These are phyloP conservation scores for Aurelia coerulea DNA, from an alignment of 30 jellyfish, hydroid and myxozoan species.

Conservation along the genomic window DNA sequence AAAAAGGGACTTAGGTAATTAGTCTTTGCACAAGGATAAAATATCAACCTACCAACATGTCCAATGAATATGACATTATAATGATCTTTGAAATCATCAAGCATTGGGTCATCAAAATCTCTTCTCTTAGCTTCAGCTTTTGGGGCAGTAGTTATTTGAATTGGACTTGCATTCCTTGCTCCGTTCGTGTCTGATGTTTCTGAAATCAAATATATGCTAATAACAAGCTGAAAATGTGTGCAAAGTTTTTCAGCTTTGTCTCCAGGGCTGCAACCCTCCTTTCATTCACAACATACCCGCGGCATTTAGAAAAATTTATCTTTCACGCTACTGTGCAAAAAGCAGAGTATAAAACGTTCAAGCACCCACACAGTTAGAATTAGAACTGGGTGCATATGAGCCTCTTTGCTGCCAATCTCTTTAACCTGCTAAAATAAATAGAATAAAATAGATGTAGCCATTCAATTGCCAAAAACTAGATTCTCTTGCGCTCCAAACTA, in stretches of 20 bases:
- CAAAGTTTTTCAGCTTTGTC: background rate
- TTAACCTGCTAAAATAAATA: too few relatives aligned
- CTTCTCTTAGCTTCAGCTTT: slow-evolving; percentile 28
- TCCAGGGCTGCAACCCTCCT: background rate
- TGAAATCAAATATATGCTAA: background rate
- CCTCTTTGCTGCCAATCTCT: too few relatives aligned
- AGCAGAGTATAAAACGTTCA: too few relatives aligned
- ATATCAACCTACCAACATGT: slow-evolving; percentile 89
- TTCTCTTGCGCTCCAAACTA: too few relatives aligned
- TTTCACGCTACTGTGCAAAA: too few relatives aligned
- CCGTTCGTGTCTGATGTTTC: slow-evolving; percentile 6
- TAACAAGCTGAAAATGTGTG: too few relatives aligned
- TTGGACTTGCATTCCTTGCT: slow-evolving; percentile 25
- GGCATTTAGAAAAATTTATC: background rate
- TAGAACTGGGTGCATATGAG: too few relatives aligned
- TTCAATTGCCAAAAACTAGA: too few relatives aligned
- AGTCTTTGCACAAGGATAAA: background rate
- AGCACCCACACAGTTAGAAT: too few relatives aligned
- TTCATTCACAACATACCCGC: background rate
- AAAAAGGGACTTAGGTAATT: background rate
- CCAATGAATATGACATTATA: slow-evolving; percentile 92
- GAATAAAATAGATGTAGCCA: too few relatives aligned
- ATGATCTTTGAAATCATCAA: slow-evolving; percentile 74
- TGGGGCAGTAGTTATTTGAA: background rate
- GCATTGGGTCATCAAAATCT: slow-evolving; percentile 9